Evolutionary conservation across 2,797 vertebrate species (phyloP).

Genomic region (Anguilla obscura): DNA sequence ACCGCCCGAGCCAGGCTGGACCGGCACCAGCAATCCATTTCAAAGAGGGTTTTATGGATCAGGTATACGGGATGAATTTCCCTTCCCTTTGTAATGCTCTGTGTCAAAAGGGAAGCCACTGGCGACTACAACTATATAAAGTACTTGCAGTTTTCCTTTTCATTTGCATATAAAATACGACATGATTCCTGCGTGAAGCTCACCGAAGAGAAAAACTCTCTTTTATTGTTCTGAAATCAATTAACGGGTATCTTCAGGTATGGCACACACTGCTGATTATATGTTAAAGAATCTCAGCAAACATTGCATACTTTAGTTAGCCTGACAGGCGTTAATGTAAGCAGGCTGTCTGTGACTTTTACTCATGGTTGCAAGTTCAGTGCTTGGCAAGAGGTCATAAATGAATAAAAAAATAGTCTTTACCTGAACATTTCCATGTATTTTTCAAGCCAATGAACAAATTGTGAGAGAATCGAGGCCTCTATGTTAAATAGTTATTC

Average conservation of each 20-base stretch:
- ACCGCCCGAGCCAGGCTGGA: slow-evolving; percentile 76
- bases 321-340: neutral
- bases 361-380: neutral
- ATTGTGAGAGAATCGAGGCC: neutral
- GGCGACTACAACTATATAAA: slow-evolving; percentile 63
- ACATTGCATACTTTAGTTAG: neutral
- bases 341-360: neutral
- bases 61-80: slow-evolving; percentile 80
- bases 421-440: neutral
- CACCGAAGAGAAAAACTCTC: slow-evolving; percentile 54
- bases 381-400: neutral
- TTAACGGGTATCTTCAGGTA: slow-evolving; percentile 41
- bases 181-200: slow-evolving; percentile 75
- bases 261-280: slow-evolving; percentile 8
- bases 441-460: neutral
- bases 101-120: slow-evolving; percentile 72
- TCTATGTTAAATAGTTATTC: neutral
- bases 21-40: slow-evolving; percentile 77
- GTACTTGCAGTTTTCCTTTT: slow-evolving; percentile 69
- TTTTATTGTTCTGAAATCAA: slow-evolving; percentile 54
- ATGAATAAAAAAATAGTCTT: neutral
- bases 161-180: slow-evolving; percentile 68
- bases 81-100: slow-evolving; percentile 77
- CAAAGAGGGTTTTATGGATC: slow-evolving; percentile 78
- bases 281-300: neutral